Evolutionary conservation across 1,140 invertebrate genomes (phyloP).

Genomic region (Antheraea pernyi): DNA sequence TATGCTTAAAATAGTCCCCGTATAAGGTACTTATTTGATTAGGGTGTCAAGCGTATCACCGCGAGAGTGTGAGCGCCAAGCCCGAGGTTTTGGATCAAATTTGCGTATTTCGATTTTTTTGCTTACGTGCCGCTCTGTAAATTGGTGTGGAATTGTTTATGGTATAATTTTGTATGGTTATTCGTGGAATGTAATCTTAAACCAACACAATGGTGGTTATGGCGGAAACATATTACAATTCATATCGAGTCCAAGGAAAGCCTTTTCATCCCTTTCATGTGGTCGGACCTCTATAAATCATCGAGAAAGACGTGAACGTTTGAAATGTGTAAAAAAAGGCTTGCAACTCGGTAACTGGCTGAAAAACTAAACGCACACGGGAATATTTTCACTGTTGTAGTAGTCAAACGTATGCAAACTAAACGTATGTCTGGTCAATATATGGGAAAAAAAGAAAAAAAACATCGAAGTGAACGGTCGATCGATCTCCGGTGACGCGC

Average conservation of each 20-base stretch:
- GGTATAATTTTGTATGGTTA: conserved; percentile 20
- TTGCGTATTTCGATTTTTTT: conserved; percentile 75
- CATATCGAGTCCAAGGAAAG: conserved; percentile 48
- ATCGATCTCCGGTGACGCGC: conserved; percentile 72
- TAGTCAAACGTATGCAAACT: conserved; percentile 44
- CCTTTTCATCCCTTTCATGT: conserved; percentile 51
- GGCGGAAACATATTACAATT: conserved; percentile 51
- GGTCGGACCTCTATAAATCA: conserved; percentile 57
- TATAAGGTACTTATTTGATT: conserved; percentile 80
- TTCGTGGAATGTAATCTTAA: neutral
- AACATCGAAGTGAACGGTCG: conserved; percentile 65
- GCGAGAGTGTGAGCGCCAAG: conserved; percentile 65
- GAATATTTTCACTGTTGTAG: conserved; percentile 24
- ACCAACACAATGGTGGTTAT: conserved; percentile 33
- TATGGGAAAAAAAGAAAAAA: conserved; percentile 62
- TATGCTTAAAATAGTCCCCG: conserved; percentile 38
- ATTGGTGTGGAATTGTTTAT: conserved; percentile 53
- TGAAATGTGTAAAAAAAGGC: conserved; percentile 46
- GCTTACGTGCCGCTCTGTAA: conserved; percentile 30
- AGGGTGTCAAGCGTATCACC: conserved; percentile 78
- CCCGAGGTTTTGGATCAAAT: conserved; percentile 74
- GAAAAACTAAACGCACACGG: conserved; percentile 10
- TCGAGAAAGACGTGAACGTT: conserved; percentile 56
- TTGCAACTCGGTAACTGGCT: neutral
- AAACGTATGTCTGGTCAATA: conserved; percentile 60